Base-by-base conservation (phyloP, 2,888 invertebrate genomes). In the Drosophila flavopinicola region DNA sequence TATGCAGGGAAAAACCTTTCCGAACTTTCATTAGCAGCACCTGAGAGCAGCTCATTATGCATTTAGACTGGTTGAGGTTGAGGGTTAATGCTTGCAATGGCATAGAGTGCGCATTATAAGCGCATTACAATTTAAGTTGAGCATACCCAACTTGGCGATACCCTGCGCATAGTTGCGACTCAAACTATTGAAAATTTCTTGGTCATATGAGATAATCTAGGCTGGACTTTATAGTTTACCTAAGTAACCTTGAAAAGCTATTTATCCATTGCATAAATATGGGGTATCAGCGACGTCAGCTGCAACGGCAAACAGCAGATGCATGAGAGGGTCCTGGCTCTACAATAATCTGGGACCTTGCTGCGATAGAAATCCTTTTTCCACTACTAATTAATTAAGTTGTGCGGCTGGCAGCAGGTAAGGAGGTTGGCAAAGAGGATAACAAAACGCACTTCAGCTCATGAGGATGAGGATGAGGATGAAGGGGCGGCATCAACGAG, bases 371-470 rank as follows among this genome's bases (percentile, higher is more conserved):
- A 72, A 76, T 72, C 68, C 59, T 61, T 68, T 65, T 56, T 66
- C 63, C 41, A 49, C 25, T 51, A 42, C 73, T 85, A 87, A 87
- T 83, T 87, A 83, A 83, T 87, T 80, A 77, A 74, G 71, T 57
- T 57, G 48, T 27, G 48, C 29, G 33, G 51, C 47, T 49, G 33
- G 24, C 23, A 39, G 38, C 7, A 17, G 33, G 20, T 32, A 32
- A 37, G 44, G n/a, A 6, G 6, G 2, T 20, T 9, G 11, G 17
- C 11, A 24, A 15, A 30, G 53, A 54, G 49, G 7, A 54, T 11
- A 52, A 45, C 24, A 66, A 74, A 54, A 53, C 54, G 52, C 45
- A 51, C 29, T 45, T 51, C 20, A 45, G 9, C 23, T n/a, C 25
- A 15, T 11, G n/a, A 13, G 23, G 13, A 10, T 17, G 23, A 3